These are phyloP conservation scores for Frieseomelitta varia DNA, from an alignment of 1,140 invertebrate species.

Conservation along the genomic window DNA sequence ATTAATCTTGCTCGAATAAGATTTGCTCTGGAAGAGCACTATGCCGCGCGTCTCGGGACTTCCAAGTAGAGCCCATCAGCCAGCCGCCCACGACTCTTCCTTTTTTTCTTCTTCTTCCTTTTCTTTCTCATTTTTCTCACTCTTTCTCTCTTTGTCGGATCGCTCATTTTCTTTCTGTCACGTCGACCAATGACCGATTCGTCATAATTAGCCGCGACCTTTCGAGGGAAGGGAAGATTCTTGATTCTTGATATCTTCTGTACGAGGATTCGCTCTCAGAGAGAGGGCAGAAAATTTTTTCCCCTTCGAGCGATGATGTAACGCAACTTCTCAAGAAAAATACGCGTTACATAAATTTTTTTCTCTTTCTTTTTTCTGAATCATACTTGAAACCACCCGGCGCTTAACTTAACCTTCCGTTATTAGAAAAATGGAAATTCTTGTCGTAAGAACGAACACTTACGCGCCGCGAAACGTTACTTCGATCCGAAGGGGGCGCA, in stretches of 20 bases:
- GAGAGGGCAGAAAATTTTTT: no score
- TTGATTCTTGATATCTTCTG: neutral
- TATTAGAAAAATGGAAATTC: neutral
- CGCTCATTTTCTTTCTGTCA: constrained; percentile 8
- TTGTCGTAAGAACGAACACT: neutral
- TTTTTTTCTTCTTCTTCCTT: neutral
- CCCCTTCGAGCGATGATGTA: no score
- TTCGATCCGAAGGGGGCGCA: neutral
- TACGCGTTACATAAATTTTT: no score
- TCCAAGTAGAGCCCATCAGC: constrained; percentile 16
- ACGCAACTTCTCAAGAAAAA: no score
- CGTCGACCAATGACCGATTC: neutral
- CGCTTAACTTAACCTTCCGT: neutral
- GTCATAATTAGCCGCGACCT: constrained; percentile 4
- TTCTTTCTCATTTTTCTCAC: no score
- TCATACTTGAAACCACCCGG: neutral
- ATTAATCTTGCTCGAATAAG: constrained; percentile 62
- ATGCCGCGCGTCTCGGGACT: constrained; percentile 6
- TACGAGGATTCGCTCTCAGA: neutral
- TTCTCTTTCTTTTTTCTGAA: neutral
- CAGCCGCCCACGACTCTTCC: neutral
- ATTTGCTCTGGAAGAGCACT: constrained; percentile 29
- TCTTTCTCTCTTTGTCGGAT: neutral
- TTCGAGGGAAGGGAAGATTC: neutral
- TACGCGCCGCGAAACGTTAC: neutral